Base-by-base conservation (phyloP, 2,113 vertebrate genomes). In the Toxotes chatareus region DNA sequence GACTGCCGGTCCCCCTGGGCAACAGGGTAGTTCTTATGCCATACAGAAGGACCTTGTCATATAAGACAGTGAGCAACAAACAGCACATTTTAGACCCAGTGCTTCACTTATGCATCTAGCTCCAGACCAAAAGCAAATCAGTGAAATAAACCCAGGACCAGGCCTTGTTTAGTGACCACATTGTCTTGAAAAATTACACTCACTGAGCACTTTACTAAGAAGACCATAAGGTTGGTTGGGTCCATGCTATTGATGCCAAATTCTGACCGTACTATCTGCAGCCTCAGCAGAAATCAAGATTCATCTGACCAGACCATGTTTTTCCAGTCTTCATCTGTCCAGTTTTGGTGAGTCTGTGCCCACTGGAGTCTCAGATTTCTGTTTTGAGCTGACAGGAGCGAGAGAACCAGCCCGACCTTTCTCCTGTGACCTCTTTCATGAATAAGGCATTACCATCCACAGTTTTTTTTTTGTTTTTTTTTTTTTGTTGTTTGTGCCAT, bases 1-100 rank as follows among this genome's bases (percentile, higher is more conserved):
- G 98, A 99, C 74, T 99, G 98, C 0, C 96, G 96, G 59, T 85
- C 90, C 36, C 98, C 98, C 83, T 96, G 77, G 42, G 98, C 98
- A 42, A 98, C 93, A 0, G 98, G 97, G 77, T 93, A 99, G 61
- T 94, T 93, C 79, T 94, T 96, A 93, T 97, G 93, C 98, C 98
- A 99, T 36, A 94, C 92, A 0, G 95, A 95, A 36, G 98, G 98
- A 77, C 98, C 98, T 99, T n/a, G 16, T 7, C 3, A 60, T 36
- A 56, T 9, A 73, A 27, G 27, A 4, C 3, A 73, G 31, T 31
- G 1, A 67, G 4, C 7, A 72, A 31, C 19, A 21, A 51, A 46
- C 3, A 75, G 1, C 36, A n/a, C 3, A 51, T 61, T n/a, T 59
- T 11, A 40, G 7, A 1, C 2, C 27, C 27, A 27, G 27, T n/a